Evolutionary conservation across 2,113 vertebrate genomes (phyloP), one percentile per base, ranked within the genome.

Genomic region (Osmerus mordax): DNA sequence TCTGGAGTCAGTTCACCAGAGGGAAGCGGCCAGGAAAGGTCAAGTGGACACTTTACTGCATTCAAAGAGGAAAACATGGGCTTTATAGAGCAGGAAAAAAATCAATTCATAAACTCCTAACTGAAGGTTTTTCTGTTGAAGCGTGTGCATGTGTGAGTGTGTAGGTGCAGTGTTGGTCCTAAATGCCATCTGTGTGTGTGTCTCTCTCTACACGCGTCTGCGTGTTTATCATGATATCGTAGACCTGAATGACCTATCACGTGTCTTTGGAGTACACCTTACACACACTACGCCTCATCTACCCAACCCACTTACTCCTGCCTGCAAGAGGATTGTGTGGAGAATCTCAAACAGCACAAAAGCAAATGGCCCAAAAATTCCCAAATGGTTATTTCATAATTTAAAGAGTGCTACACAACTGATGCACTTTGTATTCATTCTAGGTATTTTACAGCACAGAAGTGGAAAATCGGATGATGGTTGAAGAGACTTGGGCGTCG

Each of bases 21-120:
- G 89, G 86, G 78, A 61, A 90, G 80, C 71, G 73, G 76, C 69
- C 72, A 71, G 78, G 77, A 93, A 93, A 92, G 89, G 90, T 91
- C 87, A 92, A 83, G 83, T 84, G 80, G 84, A 83, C 83, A 73
- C 80, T 81, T 87, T 87, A 84, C 78, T 81, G 80, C 84, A 83
- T 83, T 80, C 83, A 78, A 78, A 0, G 74, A 89, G 77, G 83
- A 89, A 85, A 84, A 91, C 84, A 64, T 65, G 71, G 68, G 79
- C 83, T 89, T 87, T 78, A 81, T 83, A 81, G 87, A 83, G 84
- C 85, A n/a, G 77, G 85, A 86, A 88, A 88, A 84, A 90, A 92
- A 92, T 91, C 88, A 88, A 90, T 92, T 90, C 85, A 87, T 91
- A 88, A 90, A 88, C 85, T 85, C 86, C 86, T 83, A 88, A 87